Base-by-base conservation (phyloP, 2,888 invertebrate genomes). In the Horisme vitalbata region DNA sequence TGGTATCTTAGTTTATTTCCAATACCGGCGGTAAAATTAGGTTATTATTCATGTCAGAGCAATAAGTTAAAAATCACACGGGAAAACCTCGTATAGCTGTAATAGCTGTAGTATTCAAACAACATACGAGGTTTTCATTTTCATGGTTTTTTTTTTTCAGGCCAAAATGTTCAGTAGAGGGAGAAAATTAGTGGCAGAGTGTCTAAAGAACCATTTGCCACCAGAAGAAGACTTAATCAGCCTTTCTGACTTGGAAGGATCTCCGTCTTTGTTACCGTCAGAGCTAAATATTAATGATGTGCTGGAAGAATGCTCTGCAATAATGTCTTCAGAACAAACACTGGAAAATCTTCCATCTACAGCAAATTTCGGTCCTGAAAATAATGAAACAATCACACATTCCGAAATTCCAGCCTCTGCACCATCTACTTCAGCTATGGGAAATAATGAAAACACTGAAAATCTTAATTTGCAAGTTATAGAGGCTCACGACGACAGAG, bases 401-500 rank as follows among this genome's bases (percentile, higher is more conserved):
- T 13, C 30, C 15, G 15, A 5, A 30, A 14, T 30, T 7, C 13
- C 30, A 6, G 30, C 15, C 15, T 15, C 15, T 15, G 15, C 15
- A 15, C 15, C 15, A 15, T 15, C 15, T 15, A 15, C 15, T 15
- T 15, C 15, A 15, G 15, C 15, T 15, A 15, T 15, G 15, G 15
- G 15, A 15, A 15, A 15, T 15, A 15, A 15, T 15, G 15, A 15
- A 15, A 15, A 15, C 15, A 15, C 15, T 15, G 15, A 15, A 15
- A 35, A 35, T 35, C 24, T 35, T 1, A 15, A 15, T 15, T 15
- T 15, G 15, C 30, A 39, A 18, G 39, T 39, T 31, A 30, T 31
- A 39, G 39, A 39, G 14, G 14, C 31, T 39, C 30, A 39, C 30
- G 39, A 39, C 30, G 31, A 39, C 30, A 39, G 23, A 23, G 39